A percentile compares a stretch with the other conserved stretches of the same genome.
Evolutionary conservation across 2,113 vertebrate species (phyloP).

Genomic region (Heterochromis multidens): DNA sequence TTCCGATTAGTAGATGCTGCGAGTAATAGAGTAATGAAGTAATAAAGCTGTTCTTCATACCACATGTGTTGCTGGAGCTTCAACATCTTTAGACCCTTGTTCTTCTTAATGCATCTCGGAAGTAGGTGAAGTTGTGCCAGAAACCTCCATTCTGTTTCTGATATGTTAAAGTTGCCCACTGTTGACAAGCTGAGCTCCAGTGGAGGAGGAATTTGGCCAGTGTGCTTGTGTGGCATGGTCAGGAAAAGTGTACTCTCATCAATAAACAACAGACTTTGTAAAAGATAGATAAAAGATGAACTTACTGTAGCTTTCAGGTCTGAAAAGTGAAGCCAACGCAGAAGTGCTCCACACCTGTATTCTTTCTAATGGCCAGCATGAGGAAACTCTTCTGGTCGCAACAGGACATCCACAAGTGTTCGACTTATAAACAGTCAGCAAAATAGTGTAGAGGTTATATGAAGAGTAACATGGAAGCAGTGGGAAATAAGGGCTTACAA

Average conservation of each 20-base stretch:
- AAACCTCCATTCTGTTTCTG: not conserved
- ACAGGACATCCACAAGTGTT: not conserved
- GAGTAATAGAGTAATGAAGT: no score
- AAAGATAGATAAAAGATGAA: no score
- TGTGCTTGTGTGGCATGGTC: not conserved
- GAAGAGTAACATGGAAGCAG: not conserved
- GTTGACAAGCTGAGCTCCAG: not conserved
- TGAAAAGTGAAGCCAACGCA: no score
- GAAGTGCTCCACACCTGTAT: no score
- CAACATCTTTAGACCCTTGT: not conserved
- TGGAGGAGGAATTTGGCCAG: no score
- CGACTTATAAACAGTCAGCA: not conserved
- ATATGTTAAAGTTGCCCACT: not conserved
- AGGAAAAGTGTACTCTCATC: not conserved
- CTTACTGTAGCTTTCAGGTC: no score
- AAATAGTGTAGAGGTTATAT: not conserved
- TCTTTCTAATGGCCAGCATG: no score
- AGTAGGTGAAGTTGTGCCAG: not conserved
- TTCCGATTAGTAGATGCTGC: no score
- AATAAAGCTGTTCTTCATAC: no score
- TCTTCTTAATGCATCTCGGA: not conserved
- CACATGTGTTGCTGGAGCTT: not conserved
- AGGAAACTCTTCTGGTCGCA: no score
- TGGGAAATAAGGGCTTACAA: not conserved
- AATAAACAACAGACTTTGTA: not conserved